Percentiles rank a stretch among this genome's conserved stretches.
phyloP scores from a whole-genome alignment of 2,797 vertebrate species.

The Poecilia velifera region DNA sequence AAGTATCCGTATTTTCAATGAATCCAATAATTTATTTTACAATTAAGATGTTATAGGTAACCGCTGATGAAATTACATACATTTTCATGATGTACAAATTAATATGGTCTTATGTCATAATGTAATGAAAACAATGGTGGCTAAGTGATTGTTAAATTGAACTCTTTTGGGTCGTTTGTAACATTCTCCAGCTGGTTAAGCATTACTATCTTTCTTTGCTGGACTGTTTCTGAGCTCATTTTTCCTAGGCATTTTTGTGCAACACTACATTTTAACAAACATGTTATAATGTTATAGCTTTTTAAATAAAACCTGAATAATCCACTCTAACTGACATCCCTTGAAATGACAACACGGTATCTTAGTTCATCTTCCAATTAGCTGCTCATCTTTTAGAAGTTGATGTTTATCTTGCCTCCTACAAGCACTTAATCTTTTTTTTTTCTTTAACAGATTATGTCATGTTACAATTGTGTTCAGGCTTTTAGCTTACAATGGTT shows the following conservation, averaged over 20 bases:
- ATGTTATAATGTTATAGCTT: not conserved
- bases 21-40: not conserved
- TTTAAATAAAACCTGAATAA: not conserved
- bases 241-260: not conserved
- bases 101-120: not conserved
- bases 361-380: not conserved
- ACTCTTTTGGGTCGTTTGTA: not conserved
- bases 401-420: not conserved
- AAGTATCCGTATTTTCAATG: slow-evolving; percentile 19
- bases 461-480: not conserved
- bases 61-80: not conserved
- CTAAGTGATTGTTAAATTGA: not conserved
- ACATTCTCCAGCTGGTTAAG: not conserved
- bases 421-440: not conserved
- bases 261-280: not conserved
- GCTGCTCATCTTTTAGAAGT: not conserved
- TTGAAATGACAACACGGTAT: not conserved
- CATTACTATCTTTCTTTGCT: not conserved
- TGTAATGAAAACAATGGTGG: no score
- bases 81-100: not conserved
- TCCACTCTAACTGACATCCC: not conserved
- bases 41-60: not conserved
- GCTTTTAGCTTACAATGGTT: slow-evolving; percentile 2
- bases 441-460: not conserved
- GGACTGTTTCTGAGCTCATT: not conserved